Conservation (phyloP, 2,888 invertebrate species). For the Pandemis cinnamomeana region DNA sequence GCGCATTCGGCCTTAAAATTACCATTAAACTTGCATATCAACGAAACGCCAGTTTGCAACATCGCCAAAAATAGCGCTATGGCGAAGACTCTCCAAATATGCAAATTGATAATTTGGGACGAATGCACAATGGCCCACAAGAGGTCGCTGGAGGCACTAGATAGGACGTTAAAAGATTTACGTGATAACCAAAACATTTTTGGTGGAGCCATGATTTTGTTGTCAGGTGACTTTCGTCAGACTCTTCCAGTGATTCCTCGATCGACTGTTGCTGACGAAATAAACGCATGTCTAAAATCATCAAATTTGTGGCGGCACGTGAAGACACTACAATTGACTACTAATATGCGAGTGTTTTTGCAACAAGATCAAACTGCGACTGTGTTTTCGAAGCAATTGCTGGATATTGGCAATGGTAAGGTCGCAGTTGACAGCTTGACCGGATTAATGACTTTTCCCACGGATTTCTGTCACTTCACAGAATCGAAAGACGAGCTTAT, state of each 20-base stretch:
- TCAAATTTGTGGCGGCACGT: slow-evolving; percentile 49
- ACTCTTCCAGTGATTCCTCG: too few species aligned
- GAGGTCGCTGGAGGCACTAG: slow-evolving; percentile 37
- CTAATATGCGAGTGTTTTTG: slow-evolving; percentile 45
- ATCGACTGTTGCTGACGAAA: too few species aligned
- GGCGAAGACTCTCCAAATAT: slow-evolving; percentile 53
- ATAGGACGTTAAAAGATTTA: slow-evolving; percentile 49
- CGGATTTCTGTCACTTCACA: slow-evolving; percentile 27
- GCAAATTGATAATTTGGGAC: slow-evolving; percentile 44
- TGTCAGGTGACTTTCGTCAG: slow-evolving; percentile 47
- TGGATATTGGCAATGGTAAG: slow-evolving; percentile 44
- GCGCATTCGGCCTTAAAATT: slow-evolving; percentile 53
- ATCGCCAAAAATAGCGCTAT: slow-evolving; percentile 52
- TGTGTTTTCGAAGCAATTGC: slow-evolving; percentile 41
- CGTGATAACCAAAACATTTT: slow-evolving; percentile 41
- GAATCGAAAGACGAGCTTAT: slow-evolving; percentile 47
- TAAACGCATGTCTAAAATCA: slow-evolving; percentile 34
- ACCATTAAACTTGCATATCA: slow-evolving; percentile 39
- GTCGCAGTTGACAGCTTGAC: slow-evolving; percentile 6
- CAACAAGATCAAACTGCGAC: slow-evolving; percentile 29
- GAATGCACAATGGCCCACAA: slow-evolving; percentile 48
- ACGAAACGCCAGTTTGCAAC: background rate
- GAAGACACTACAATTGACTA: slow-evolving; percentile 49
- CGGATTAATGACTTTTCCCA: slow-evolving; percentile 13
- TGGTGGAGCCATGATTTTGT: slow-evolving; percentile 49